phyloP scores from a whole-genome alignment of 2,888 invertebrate genomes.

The Pecten maximus region DNA sequence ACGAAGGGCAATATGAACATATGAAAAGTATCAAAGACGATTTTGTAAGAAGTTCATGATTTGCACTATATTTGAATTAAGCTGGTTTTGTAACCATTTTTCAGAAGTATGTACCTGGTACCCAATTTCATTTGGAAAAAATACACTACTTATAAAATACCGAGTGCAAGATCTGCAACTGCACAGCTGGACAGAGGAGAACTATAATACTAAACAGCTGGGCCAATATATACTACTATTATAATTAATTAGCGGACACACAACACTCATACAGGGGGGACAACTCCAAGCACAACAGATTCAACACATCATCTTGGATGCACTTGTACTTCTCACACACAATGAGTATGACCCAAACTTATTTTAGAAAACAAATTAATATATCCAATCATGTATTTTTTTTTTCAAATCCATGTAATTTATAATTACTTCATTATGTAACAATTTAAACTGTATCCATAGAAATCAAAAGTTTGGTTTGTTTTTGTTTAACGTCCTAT shows the following conservation, averaged over 20 bases:
- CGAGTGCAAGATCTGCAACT: too few relatives aligned
- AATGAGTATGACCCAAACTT: neutral
- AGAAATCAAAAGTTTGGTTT: neutral
- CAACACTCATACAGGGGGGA: constrained; percentile 8
- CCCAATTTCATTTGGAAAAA: too few relatives aligned
- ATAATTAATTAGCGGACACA: neutral
- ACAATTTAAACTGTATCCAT: too few relatives aligned
- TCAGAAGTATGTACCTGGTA: too few relatives aligned
- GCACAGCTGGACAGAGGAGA: too few relatives aligned
- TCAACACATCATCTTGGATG: neutral
- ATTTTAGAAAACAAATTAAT: neutral
- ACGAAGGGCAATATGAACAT: too few relatives aligned
- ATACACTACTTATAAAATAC: too few relatives aligned
- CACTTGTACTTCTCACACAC: neutral
- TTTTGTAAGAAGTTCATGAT: too few relatives aligned
- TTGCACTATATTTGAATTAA: too few relatives aligned
- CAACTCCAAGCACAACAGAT: neutral
- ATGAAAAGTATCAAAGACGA: too few relatives aligned
- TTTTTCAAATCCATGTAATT: neutral
- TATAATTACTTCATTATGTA: too few relatives aligned
- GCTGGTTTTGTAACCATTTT: too few relatives aligned
- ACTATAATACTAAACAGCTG: neutral
- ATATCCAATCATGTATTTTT: neutral
- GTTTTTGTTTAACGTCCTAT: neutral
- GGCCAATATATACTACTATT: neutral